Percentiles rank a stretch among this genome's conserved stretches.
phyloP scores from a whole-genome alignment of 2,113 vertebrate species.

The Zeus faber region DNA sequence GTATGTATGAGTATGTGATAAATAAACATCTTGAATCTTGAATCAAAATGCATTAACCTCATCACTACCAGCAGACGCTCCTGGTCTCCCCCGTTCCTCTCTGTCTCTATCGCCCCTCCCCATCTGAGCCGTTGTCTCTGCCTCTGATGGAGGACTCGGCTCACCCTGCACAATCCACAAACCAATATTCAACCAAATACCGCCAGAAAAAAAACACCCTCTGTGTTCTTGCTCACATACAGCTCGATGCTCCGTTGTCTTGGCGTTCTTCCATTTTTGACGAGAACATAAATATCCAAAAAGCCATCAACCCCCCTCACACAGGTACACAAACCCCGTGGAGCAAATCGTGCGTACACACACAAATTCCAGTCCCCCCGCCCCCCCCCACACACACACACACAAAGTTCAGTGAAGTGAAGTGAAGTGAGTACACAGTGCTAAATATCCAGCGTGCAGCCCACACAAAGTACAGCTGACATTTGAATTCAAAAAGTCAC shows the following conservation, averaged over 20 bases:
- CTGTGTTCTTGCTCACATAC: too few relatives aligned
- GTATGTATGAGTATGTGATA: too few relatives aligned
- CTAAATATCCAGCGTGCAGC: conserved; percentile 6
- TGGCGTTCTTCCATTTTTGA: background rate
- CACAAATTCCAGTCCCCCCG: conserved; percentile 4
- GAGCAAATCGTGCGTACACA: conserved; percentile 12
- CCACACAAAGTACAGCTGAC: conserved; percentile 21
- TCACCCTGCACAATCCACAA: too few relatives aligned
- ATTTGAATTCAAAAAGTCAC: conserved; percentile 19
- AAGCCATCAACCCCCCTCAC: too few relatives aligned
- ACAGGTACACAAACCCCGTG: too few relatives aligned
- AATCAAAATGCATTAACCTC: conserved; percentile 3
- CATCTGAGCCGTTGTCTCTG: background rate
- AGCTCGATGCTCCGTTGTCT: background rate
- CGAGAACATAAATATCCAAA: conserved; percentile 6
- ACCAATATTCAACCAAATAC: too few relatives aligned
- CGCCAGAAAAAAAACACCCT: too few relatives aligned
- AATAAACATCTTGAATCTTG: too few relatives aligned
- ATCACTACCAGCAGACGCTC: background rate
- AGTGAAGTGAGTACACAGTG: background rate
- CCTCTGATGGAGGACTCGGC: too few relatives aligned
- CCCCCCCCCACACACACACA: conserved; percentile 14
- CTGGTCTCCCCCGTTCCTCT: background rate
- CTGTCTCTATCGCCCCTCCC: background rate
- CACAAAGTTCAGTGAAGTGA: background rate